phyloP scores from a whole-genome alignment of 2,113 vertebrate species.

The Urocynchramus pylzowi region DNA sequence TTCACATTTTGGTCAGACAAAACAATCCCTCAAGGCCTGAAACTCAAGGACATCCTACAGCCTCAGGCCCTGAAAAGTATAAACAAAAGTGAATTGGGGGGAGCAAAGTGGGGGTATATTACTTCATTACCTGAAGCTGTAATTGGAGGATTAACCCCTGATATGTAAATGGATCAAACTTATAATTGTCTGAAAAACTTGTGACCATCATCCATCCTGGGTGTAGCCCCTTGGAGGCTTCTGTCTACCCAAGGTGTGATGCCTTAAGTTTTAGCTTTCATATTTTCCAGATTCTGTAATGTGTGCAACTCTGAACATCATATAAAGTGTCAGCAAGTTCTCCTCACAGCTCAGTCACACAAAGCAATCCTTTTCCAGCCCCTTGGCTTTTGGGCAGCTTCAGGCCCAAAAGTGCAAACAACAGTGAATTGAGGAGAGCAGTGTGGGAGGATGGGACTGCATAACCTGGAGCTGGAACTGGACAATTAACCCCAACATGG shows the following conservation, averaged over 20 bases:
- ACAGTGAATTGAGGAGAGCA: not conserved
- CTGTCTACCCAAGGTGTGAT: not conserved
- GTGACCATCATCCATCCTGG: rapidly evolving
- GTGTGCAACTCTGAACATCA: not conserved
- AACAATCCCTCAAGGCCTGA: not conserved
- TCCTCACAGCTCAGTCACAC: not conserved
- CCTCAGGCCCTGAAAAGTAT: not conserved
- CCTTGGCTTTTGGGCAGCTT: not conserved
- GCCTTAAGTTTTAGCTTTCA: not conserved
- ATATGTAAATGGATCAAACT: not conserved
- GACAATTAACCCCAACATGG: not conserved
- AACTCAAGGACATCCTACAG: not conserved
- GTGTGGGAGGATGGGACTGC: not conserved
- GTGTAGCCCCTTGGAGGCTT: not conserved
- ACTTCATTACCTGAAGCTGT: not conserved
- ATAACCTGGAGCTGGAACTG: not conserved
- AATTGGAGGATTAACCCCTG: not conserved
- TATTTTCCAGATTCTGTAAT: not conserved
- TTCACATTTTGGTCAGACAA: too few relatives aligned
- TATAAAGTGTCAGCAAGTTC: not conserved
- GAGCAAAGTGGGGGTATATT: not conserved
- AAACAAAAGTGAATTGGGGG: not conserved
- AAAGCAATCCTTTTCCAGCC: not conserved
- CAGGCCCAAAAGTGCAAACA: not conserved
- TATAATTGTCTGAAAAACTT: not conserved